Conservation (phyloP, 2,888 invertebrate genomes). For the Quadroppia sp. region DNA sequence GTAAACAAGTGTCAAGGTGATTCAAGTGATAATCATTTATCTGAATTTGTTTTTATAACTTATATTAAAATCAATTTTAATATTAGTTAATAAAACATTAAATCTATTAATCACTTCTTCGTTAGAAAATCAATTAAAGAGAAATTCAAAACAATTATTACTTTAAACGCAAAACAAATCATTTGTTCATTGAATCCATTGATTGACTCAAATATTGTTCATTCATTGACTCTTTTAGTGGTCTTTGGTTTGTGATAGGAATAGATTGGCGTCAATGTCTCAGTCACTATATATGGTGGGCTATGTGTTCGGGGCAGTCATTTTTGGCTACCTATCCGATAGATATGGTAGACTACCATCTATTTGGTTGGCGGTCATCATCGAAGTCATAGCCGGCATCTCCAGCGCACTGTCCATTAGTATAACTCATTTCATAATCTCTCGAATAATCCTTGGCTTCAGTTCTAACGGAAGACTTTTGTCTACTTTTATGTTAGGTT, state of each 20-base stretch:
- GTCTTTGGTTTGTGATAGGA: slow-evolving; percentile 20
- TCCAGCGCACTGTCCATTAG: neutral
- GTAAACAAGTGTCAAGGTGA: too few relatives aligned
- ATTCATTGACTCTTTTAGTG: too few relatives aligned
- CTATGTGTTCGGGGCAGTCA: neutral
- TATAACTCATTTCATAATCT: slow-evolving; percentile 1
- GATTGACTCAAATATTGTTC: too few relatives aligned
- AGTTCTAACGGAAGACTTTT: slow-evolving; percentile 2
- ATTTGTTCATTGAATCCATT: too few relatives aligned
- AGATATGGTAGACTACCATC: slow-evolving; percentile 31
- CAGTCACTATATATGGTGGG: slow-evolving; percentile 23
- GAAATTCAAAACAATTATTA: too few relatives aligned
- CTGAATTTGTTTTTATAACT: too few relatives aligned
- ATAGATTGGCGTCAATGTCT: neutral
- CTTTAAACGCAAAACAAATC: too few relatives aligned
- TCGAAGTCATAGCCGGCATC: slow-evolving; percentile 5
- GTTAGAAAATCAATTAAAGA: too few relatives aligned
- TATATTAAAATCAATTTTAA: too few relatives aligned
- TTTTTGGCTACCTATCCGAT: neutral
- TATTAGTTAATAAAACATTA: too few relatives aligned
- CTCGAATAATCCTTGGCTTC: slow-evolving; percentile 19
- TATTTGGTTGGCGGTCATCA: neutral
- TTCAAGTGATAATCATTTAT: too few relatives aligned
- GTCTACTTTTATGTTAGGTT: neutral
- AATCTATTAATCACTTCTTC: too few relatives aligned